Evolutionary conservation across 1,140 invertebrate genomes (phyloP), one percentile per base, ranked within the genome.

Genomic region (Ylistrum balloti): DNA sequence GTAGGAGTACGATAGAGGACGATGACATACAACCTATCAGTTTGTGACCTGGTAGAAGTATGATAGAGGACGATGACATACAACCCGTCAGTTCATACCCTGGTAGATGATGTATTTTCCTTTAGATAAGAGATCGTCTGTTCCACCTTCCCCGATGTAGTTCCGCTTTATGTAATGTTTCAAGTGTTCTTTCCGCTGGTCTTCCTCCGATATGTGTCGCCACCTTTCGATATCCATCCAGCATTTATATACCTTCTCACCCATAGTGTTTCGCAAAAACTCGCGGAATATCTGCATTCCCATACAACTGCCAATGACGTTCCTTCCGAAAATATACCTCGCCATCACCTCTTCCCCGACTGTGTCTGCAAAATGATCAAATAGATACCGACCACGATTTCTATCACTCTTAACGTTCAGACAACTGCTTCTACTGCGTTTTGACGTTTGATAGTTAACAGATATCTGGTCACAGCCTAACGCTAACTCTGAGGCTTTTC

Each of bases 201-300:
- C 86, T 15, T 86, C 86, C n/a, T 92, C 88, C 33, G 88, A 45
- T 15, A 92, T 34, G 2, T 85, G 88, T 33, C 45, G 90, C 88
- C 92, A 92, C 32, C 48, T 90, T 86, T 93, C 93, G 9, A 94
- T 88, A 33, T 94, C 94, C 33, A 90, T 87, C 94, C 94, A 94
- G 85, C 93, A 93, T n/a, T 90, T 86, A 32, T 91, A 91, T 17
- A 91, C 90, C 20, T 88, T 91, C 85, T 93, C 92, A 10, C 94
- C 94, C n/a, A 90, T 87, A 0, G 93, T 93, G n/a, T 89, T 88
- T 10, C 85, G 88, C 20, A 94, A 85, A 11, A 48, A 93, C 35
- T 93, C 92, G 0, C 94, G 93, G 87, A 94, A 94, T 34, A 92
- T 87, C 41, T 91, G 89, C 94, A 94, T 94, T 0, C 94, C 94